Evolutionary conservation across 2,113 vertebrate genomes (phyloP).

Genomic region (Petrocephalus microphthalmus): DNA sequence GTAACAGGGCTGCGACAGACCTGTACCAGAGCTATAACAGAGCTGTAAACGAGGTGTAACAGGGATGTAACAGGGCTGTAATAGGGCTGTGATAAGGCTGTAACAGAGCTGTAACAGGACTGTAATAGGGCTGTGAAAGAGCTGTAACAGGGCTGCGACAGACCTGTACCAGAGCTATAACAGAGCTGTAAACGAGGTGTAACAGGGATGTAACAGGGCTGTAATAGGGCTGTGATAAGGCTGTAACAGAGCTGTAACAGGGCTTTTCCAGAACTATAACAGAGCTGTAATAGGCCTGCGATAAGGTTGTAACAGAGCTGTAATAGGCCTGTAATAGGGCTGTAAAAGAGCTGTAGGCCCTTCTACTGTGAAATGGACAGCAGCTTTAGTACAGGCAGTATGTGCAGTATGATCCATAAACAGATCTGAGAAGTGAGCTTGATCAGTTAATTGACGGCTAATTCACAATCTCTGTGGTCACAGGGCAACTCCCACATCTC

Average conservation of each 20-base stretch:
- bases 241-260: background rate
- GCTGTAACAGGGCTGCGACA: no score
- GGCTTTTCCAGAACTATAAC: background rate
- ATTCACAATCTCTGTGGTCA: constrained; percentile 32
- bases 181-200: background rate
- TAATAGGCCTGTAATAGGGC: background rate
- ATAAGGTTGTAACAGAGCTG: background rate
- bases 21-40: no score
- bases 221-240: background rate
- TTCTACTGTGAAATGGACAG: background rate
- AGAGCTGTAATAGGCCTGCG: no score
- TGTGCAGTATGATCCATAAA: constrained; percentile 11
- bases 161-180: background rate
- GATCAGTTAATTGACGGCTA: background rate
- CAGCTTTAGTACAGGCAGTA: constrained; percentile 33
- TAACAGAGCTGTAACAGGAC: no score
- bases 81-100: background rate
- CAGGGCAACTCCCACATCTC: constrained; percentile 96
- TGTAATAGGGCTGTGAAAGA: no score
- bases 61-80: background rate
- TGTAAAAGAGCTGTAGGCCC: background rate
- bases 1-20: background rate
- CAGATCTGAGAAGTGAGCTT: constrained; percentile 17
- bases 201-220: background rate
- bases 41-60: no score